Base-by-base conservation (phyloP, 64 coral and sea anemone species). In the Montipora efflorescens region DNA sequence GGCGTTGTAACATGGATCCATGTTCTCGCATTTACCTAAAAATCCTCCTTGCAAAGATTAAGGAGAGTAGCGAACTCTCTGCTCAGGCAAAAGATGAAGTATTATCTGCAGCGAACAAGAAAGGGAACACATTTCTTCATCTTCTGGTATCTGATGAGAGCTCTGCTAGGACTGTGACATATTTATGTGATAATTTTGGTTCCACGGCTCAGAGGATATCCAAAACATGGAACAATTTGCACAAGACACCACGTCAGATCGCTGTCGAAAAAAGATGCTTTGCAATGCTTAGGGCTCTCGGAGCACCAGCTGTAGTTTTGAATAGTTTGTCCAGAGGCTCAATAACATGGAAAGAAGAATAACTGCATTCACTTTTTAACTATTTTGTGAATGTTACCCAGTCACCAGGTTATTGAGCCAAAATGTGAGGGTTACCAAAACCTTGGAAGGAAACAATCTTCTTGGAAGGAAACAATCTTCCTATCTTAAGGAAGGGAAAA, bases 71-170 rank as follows among this genome's bases (percentile, higher is more conserved):
- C 1, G 47, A 68, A 14, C 8, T 84, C 43, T 18, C 81, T 19
- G 2, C 59, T 19, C 59, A 84, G 16, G 48, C 66, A n/a, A 62
- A 84, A 68, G 81, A 84, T 67, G 59, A 84, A 67, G 19, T 84
- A 8, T 67, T 84, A 11, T 84, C 36, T 66, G 59, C 81, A 46
- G 59, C 19, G 8, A 84, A 84, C 59, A 84, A 84, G 36, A 67
- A 68, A 68, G 81, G 81, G 13, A 45, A 84, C 36, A 84, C 59
- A 7, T 84, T 84, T 36, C 81, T 84, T 68, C 81, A 84, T 36
- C 81, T 84, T 47, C 16, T 84, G 36, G 81, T 84, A 36, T 67
- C 81, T 3, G 81, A 84, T 84, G 81, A 84, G 3, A 84, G 43
- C 13, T 84, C 81, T 15, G 44, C 81, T 67, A 36, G 61, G 3